Evolutionary conservation across 2,888 invertebrate species (phyloP).

Genomic region (Acronicta psi): DNA sequence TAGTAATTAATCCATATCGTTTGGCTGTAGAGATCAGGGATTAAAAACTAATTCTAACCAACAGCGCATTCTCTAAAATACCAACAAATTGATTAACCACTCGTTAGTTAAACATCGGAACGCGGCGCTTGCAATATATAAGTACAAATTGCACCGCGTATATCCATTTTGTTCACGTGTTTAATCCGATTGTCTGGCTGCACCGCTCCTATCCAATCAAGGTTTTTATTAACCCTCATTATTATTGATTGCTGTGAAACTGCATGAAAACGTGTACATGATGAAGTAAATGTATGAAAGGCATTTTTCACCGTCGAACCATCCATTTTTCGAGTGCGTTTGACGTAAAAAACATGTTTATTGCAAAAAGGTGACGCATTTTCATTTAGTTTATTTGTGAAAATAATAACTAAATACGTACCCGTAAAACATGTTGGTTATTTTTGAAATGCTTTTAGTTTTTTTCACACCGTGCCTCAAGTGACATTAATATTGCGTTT

Average conservation of each 20-base stretch:
- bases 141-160: conserved; percentile 42
- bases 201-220: conserved; percentile 73
- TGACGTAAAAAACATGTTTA: conserved; percentile 14
- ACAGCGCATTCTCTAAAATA: conserved; percentile 4
- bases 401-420: too few species aligned
- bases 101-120: conserved; percentile 46
- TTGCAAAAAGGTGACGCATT: conserved; percentile 6
- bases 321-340: conserved; percentile 19
- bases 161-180: conserved; percentile 66
- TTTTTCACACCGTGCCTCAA: too few species aligned
- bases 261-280: conserved; percentile 54
- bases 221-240: conserved; percentile 81
- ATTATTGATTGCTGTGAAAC: conserved; percentile 75
- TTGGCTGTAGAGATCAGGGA: background rate
- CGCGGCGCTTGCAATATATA: conserved; percentile 31
- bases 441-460: too few species aligned
- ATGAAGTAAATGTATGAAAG: conserved; percentile 40
- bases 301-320: conserved; percentile 22
- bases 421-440: too few species aligned
- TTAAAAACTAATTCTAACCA: background rate
- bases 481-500: too few species aligned
- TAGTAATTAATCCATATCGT: too few species aligned
- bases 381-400: background rate
- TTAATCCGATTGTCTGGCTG: conserved; percentile 75
- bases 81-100: conserved; percentile 24